These are phyloP conservation scores for Notolabrus celidotus DNA, from an alignment of 2,797 vertebrate species.

Conservation along the genomic window DNA sequence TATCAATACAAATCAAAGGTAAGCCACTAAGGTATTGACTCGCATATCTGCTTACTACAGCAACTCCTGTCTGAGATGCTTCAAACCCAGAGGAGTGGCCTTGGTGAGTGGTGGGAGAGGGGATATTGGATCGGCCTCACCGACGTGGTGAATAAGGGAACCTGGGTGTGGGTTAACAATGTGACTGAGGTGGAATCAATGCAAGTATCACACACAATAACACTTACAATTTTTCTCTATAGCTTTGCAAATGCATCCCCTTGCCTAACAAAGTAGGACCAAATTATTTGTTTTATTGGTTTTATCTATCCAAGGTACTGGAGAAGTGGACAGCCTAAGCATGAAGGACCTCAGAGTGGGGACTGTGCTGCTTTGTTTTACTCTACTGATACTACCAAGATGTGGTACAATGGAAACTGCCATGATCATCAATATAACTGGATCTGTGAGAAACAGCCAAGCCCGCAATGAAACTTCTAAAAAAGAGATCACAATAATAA, in stretches of 20 bases:
- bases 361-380: constrained; percentile 57
- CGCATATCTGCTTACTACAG: constrained; percentile 34
- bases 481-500: not conserved
- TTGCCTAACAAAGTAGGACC: not conserved
- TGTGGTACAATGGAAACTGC: constrained; percentile 66
- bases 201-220: constrained; percentile 44
- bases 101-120: constrained; percentile 17
- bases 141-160: constrained; percentile 10
- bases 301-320: constrained; percentile 63
- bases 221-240: not conserved
- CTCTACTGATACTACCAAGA: not conserved
- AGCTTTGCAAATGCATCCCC: not conserved
- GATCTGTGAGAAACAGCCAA: constrained; percentile 66
- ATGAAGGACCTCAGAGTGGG: constrained; percentile 5
- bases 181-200: constrained; percentile 39
- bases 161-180: constrained; percentile 74
- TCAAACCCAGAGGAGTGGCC: not conserved
- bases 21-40: not conserved
- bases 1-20: no score
- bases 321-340: constrained; percentile 48
- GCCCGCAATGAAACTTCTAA: not conserved
- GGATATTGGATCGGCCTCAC: constrained; percentile 74
- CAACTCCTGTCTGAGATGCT: constrained; percentile 28
- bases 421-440: constrained; percentile 16
- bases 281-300: not conserved